A percentile compares a stretch with the other conserved stretches of the same genome.
These are phyloP conservation scores for Catamblyrhynchus diadema DNA, from an alignment of 2,797 vertebrate genomes.

Conservation along the genomic window DNA sequence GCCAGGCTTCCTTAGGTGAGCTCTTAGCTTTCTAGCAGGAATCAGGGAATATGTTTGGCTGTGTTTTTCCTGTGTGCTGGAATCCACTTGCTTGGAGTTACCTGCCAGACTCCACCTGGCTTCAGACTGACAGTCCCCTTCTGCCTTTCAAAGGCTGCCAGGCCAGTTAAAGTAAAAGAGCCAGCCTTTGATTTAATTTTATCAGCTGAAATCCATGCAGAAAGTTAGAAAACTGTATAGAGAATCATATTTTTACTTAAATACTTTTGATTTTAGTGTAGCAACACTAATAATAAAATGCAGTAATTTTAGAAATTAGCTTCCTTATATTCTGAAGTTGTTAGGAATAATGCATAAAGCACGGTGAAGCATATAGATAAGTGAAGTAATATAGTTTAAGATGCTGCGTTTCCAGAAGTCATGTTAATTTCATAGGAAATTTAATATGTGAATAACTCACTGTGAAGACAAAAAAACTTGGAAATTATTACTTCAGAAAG, in stretches of 20 bases:
- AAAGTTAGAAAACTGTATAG: background rate
- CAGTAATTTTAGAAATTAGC: conserved; percentile 15
- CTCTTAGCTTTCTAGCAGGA: background rate
- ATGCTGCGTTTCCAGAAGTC: conserved; percentile 50
- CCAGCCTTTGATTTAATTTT: background rate
- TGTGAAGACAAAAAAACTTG: background rate
- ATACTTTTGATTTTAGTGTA: background rate
- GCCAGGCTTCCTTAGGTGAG: background rate
- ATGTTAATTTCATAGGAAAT: conserved; percentile 47
- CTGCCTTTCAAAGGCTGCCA: background rate
- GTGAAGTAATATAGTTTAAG: conserved; percentile 37
- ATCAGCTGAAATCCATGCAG: background rate
- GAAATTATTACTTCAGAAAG: conserved; percentile 34
- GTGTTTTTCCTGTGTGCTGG: background rate
- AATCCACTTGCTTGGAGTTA: background rate
- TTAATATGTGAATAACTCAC: conserved; percentile 54
- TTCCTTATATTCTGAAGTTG: conserved; percentile 21
- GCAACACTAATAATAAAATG: conserved; percentile 29
- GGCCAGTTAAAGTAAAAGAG: background rate
- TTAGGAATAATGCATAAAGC: conserved; percentile 58
- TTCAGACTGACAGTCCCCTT: background rate
- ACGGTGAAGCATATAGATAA: conserved; percentile 9
- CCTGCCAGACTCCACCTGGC: background rate
- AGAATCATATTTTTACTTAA: background rate
- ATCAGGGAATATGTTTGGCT: background rate